These are phyloP conservation scores for Latheticus oryzae DNA, from an alignment of 2,888 invertebrate species.

Conservation along the genomic window DNA sequence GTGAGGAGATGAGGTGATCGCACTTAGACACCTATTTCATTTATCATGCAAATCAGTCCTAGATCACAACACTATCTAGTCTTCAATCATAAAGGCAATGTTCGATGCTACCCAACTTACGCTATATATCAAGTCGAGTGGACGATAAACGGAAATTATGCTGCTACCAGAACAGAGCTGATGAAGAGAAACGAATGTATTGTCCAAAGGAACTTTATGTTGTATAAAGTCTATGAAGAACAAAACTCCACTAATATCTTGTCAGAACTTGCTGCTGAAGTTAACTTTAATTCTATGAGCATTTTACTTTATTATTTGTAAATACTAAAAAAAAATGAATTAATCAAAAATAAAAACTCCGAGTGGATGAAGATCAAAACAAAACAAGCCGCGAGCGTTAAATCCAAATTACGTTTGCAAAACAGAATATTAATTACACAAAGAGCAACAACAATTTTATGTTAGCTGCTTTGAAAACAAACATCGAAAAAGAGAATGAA, in stretches of 20 bases:
- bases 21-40: conserved; percentile 39
- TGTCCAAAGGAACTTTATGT: neutral
- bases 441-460: conserved; percentile 30
- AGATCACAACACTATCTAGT: conserved; percentile 43
- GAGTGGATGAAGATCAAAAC: conserved; percentile 27
- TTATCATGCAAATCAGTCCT: conserved; percentile 48
- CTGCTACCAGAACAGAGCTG: conserved; percentile 1
- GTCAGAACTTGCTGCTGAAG: no score
- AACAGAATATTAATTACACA: conserved; percentile 33
- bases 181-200: neutral
- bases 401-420: conserved; percentile 27
- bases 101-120: conserved; percentile 27
- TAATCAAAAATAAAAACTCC: conserved; percentile 22
- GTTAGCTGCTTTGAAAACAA: conserved; percentile 22
- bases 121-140: conserved; percentile 36
- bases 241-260: no score
- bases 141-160: conserved; percentile 18
- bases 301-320: neutral
- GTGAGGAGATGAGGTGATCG: conserved; percentile 43
- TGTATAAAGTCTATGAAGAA: no score
- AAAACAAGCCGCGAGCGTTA: conserved; percentile 23
- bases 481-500: conserved; percentile 13
- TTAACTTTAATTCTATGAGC: no score
- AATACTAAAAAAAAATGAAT: conserved; percentile 2
- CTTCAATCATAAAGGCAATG: conserved; percentile 44